Percentiles rank a stretch among this genome's conserved stretches.
These are phyloP conservation scores for Chauna torquata DNA, from an alignment of 2,113 vertebrate species.

Conservation along the genomic window DNA sequence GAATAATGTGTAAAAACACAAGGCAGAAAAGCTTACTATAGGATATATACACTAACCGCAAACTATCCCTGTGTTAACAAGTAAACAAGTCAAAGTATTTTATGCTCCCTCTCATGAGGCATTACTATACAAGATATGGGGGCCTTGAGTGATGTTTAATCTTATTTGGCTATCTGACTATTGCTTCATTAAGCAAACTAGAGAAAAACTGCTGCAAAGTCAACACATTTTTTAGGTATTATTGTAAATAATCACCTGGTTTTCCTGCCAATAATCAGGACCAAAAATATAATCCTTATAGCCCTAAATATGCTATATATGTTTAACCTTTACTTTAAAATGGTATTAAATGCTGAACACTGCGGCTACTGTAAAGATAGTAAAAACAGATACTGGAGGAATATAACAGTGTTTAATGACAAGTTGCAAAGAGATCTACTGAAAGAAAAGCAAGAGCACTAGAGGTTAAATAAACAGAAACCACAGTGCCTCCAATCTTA, in stretches of 20 bases:
- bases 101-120: neutral
- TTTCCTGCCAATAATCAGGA: slow-evolving; percentile 7
- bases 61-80: neutral
- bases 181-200: neutral
- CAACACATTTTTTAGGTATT: neutral
- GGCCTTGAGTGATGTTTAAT: neutral
- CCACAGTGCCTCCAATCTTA: slow-evolving; percentile 6
- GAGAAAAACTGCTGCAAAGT: slow-evolving; percentile 7
- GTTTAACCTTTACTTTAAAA: slow-evolving; percentile 38
- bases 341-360: slow-evolving; percentile 18
- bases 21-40: neutral
- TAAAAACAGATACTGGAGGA: slow-evolving; percentile 40
- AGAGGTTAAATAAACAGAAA: slow-evolving; percentile 65
- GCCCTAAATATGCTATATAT: neutral
- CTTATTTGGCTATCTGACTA: slow-evolving; percentile 4
- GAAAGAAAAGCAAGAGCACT: slow-evolving; percentile 38
- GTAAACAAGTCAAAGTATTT: neutral
- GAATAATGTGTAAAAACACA: neutral
- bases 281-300: neutral
- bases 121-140: fast-evolving
- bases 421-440: slow-evolving; percentile 46
- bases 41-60: neutral
- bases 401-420: slow-evolving; percentile 47
- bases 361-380: slow-evolving; percentile 42
- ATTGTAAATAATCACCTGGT: slow-evolving; percentile 34